phyloP scores from a whole-genome alignment of 2,888 invertebrate genomes.

The Plebejus anna region DNA sequence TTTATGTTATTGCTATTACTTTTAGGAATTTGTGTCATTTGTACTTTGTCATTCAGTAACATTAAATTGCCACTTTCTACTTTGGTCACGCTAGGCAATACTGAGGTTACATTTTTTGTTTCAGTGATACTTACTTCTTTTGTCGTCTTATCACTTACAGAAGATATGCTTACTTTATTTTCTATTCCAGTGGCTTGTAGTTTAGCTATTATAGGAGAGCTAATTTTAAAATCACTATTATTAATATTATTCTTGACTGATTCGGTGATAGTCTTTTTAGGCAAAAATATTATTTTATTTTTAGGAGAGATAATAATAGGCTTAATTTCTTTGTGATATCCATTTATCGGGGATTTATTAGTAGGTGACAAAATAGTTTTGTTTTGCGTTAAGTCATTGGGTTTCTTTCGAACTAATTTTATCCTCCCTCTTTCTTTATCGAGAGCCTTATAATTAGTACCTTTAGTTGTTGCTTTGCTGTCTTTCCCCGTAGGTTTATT shows the following conservation, averaged over 20 bases:
- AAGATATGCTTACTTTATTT: neutral
- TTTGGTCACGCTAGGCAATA: neutral
- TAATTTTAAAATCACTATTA: neutral
- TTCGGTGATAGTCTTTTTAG: neutral
- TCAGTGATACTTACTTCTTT: neutral
- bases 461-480: neutral
- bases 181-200: neutral
- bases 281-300: conserved; percentile 11
- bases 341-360: neutral
- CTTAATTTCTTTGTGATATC: neutral
- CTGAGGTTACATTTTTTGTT: neutral
- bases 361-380: neutral
- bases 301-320: conserved; percentile 12
- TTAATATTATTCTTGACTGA: conserved; percentile 7
- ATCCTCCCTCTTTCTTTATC: conserved; percentile 3
- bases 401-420: neutral
- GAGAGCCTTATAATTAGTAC: neutral
- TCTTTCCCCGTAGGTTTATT: conserved; percentile 36
- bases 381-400: neutral
- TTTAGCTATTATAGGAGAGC: neutral
- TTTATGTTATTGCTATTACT: neutral
- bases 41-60: neutral
- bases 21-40: neutral
- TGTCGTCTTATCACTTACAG: neutral
- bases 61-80: neutral